These are phyloP conservation scores for Montipora foliosa DNA, from an alignment of 64 coral and sea anemone species.

Conservation along the genomic window DNA sequence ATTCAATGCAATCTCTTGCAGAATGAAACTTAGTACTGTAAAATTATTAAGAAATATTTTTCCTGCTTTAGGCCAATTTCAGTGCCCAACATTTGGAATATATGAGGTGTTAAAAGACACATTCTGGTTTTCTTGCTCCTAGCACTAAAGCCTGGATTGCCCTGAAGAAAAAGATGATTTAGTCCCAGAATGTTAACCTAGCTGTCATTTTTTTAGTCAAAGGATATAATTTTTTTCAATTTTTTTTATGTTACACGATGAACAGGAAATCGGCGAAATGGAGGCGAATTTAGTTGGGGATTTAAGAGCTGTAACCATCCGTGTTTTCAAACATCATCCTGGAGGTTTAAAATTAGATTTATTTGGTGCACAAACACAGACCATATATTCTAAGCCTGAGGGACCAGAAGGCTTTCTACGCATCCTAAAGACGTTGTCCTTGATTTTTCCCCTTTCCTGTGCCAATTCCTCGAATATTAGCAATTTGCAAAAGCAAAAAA, in stretches of 20 bases:
- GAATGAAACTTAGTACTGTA: neutral
- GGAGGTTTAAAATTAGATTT: neutral
- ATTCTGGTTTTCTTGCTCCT: neutral
- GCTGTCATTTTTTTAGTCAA: neutral
- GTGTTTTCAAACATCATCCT: neutral
- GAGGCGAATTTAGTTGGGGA: neutral
- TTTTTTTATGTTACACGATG: neutral
- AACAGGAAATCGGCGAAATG: neutral
- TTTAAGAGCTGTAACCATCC: neutral
- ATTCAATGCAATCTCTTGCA: neutral
- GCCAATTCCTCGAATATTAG: neutral
- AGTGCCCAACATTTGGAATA: neutral
- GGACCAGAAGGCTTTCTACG: neutral
- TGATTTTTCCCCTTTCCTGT: neutral
- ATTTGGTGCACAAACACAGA: neutral
- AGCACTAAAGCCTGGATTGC: neutral
- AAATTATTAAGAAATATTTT: neutral
- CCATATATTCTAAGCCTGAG: neutral
- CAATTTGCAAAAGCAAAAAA: neutral
- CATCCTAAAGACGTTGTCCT: neutral
- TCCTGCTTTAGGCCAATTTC: neutral
- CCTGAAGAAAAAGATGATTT: neutral
- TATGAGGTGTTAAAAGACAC: neutral
- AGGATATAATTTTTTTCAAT: neutral
- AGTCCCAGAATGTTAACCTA: neutral